Base-by-base conservation (phyloP, 2,797 vertebrate species). In the Hippoglossus hippoglossus region DNA sequence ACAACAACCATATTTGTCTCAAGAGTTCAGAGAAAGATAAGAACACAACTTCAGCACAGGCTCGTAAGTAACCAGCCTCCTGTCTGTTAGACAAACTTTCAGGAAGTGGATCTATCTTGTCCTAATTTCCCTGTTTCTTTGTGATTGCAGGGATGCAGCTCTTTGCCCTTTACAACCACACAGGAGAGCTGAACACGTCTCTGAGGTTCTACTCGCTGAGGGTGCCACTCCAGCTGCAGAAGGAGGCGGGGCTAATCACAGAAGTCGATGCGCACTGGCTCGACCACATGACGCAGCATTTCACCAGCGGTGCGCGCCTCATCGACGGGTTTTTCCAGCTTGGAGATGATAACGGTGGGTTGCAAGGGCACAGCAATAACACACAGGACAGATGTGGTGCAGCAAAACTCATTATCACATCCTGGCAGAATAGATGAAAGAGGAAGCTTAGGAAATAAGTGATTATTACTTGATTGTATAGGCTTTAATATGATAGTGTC, bases 221-320 rank as follows among this genome's bases (percentile, higher is more conserved):
- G 84, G 95, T 99, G 68, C 98, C 98, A 0, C 95, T 99, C 77
- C 94, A 83, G 34, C 91, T 99, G 51, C 94, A 95, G 74, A 96
- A 80, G 80, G 96, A 97, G 10, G 95, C 95, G 28, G 96, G 95
- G 82, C 90, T 93, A 0, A 89, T 98, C 82, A 96, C 92, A 67
- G 91, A 95, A 0, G 71, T 99, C 8, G 96, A 98, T 22, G 95
- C 97, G 56, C 95, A 96, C 85, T 99, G 98, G 98, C 93, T 99
- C 52, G 97, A 99, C 85, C 95, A 99, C 93, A 98, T 98, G 98
- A 98, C 96, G 2, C 96, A 98, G 89, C 98, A 99, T 91, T 99
- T 99, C 91, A 95, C 93, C 88, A 97, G 93, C 54, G 98, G 98
- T 2, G 96, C 97, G 5, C 91, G 92, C 9, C 92, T 99, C 79